These are phyloP conservation scores for Neodiprion fabricii DNA, from an alignment of 1,140 invertebrate species.

Conservation along the genomic window DNA sequence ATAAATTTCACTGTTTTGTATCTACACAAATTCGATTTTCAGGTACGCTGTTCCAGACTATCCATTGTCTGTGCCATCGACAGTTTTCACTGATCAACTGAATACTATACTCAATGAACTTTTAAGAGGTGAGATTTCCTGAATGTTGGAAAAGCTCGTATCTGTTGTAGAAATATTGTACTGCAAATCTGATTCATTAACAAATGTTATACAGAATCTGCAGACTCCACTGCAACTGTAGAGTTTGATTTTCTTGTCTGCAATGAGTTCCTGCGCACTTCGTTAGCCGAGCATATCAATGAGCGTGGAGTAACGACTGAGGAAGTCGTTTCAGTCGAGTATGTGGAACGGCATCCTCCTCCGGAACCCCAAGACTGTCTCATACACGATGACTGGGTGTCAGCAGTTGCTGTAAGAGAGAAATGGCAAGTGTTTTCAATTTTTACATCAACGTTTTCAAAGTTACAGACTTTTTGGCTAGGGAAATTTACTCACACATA, in stretches of 20 bases:
- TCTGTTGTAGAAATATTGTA: conserved; percentile 15
- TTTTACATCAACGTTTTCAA: conserved; percentile 2
- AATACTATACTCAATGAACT: conserved; percentile 84
- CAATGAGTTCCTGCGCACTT: conserved; percentile 77
- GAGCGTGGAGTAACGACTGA: conserved; percentile 76
- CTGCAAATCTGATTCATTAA: background rate
- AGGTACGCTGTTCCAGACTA: conserved; percentile 89
- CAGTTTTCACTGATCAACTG: conserved; percentile 72
- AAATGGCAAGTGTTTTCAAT: conserved; percentile 69
- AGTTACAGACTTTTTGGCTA: background rate
- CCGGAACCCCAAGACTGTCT: conserved; percentile 90
- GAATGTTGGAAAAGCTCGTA: conserved; percentile 14
- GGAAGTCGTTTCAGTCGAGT: conserved; percentile 86
- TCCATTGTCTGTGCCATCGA: conserved; percentile 80
- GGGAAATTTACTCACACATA: conserved; percentile 7
- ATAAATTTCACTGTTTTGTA: no score
- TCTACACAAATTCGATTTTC: conserved; percentile 46
- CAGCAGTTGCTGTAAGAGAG: conserved; percentile 75
- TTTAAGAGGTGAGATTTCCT: conserved; percentile 66
- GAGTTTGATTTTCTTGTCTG: conserved; percentile 91
- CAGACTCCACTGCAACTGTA: conserved; percentile 60
- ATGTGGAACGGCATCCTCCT: conserved; percentile 85
- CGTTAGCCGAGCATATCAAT: conserved; percentile 73
- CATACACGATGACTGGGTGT: conserved; percentile 96
- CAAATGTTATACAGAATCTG: conserved; percentile 42